Evolutionary conservation across 1,140 invertebrate genomes (phyloP).

Genomic region (Aporrectodea caliginosa): DNA sequence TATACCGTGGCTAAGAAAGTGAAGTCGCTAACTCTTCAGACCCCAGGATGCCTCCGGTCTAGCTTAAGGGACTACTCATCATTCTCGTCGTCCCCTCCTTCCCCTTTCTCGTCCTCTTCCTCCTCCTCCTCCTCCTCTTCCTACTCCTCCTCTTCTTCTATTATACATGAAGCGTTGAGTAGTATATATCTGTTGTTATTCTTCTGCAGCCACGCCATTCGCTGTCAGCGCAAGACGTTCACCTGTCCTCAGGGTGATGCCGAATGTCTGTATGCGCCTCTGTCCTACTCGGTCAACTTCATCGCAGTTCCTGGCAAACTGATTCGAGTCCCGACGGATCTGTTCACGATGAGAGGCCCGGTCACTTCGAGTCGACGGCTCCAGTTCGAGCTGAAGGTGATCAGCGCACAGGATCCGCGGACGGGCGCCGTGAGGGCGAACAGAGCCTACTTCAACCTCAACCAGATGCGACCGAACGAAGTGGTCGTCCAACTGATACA

Average conservation of each 20-base stretch:
- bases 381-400: constrained; percentile 71
- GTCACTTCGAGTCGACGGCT: constrained; percentile 65
- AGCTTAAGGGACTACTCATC: neutral
- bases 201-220: constrained; percentile 66
- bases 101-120: neutral
- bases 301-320: constrained; percentile 78
- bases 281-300: constrained; percentile 83
- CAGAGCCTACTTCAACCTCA: constrained; percentile 41
- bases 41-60: neutral
- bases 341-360: constrained; percentile 82
- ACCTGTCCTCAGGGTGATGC: constrained; percentile 67
- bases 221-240: constrained; percentile 67
- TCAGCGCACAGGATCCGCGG: constrained; percentile 37
- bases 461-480: constrained; percentile 60
- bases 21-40: neutral
- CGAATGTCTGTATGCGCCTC: constrained; percentile 70
- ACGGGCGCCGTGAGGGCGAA: constrained; percentile 38
- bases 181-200: neutral
- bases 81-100: neutral
- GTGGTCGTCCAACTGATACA: constrained; percentile 69
- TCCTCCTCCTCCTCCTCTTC: neutral
- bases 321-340: constrained; percentile 68
- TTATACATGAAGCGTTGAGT: neutral
- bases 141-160: neutral
- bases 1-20: too few relatives aligned